These are phyloP conservation scores for Lasioglossum albipes DNA, from an alignment of 1,140 invertebrate genomes.

Conservation along the genomic window DNA sequence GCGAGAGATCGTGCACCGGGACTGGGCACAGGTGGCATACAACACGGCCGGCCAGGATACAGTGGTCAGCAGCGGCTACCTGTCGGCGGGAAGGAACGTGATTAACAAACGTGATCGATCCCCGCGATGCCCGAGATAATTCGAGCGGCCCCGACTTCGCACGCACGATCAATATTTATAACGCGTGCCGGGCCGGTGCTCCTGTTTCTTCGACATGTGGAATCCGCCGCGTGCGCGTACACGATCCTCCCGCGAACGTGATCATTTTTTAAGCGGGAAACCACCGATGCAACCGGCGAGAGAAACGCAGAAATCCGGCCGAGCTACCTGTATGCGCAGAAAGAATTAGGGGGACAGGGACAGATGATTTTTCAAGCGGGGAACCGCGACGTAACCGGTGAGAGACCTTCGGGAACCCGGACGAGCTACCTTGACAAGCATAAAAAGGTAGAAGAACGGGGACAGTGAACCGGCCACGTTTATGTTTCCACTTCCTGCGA, in stretches of 20 bases:
- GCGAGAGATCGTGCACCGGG: constrained; percentile 4
- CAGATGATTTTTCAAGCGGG: no score
- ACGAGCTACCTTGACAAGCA: neutral
- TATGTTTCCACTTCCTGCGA: neutral
- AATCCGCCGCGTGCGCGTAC: constrained; percentile 11
- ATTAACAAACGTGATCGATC: constrained; percentile 55
- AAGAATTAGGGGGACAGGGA: no score
- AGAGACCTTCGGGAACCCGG: neutral
- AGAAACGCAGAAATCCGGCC: neutral
- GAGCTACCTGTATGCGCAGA: neutral
- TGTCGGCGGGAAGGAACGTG: constrained; percentile 44
- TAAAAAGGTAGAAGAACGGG: neutral
- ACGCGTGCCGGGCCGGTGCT: constrained; percentile 41
- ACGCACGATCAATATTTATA: constrained; percentile 57
- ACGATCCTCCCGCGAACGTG: constrained; percentile 13
- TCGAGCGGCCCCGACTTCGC: constrained; percentile 29
- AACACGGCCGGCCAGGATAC: neutral
- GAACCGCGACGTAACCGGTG: no score
- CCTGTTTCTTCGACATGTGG: constrained; percentile 35
- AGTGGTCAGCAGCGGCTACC: constrained; percentile 18
- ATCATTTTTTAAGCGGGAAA: constrained; percentile 13
- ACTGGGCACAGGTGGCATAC: constrained; percentile 31
- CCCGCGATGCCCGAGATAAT: constrained; percentile 49
- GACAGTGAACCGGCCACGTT: neutral
- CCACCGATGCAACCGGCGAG: neutral